Evolutionary conservation across 92 coral and sea anemone genomes (phyloP), one percentile per base, ranked within the genome.

Genomic region (Zoanthus sansibaricus): DNA sequence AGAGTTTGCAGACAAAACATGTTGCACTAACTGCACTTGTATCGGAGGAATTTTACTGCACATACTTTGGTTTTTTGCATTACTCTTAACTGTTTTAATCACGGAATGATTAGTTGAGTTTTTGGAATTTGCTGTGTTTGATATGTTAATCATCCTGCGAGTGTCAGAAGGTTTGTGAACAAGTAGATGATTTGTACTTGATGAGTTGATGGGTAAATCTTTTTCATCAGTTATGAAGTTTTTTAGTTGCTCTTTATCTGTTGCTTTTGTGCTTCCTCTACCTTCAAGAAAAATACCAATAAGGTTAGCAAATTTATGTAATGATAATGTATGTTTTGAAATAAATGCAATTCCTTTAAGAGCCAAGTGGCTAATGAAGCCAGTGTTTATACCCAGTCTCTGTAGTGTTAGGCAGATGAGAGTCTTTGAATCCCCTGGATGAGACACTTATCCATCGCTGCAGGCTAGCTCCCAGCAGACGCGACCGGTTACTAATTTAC

Each of bases 251-350:
- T 48, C 31, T 44, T 13, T 52, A 11, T 66, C 75, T 18, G 59
- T 20, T 70, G 64, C 18, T 45, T 80, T 80, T 80, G 61, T 44
- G 21, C 45, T 48, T 79, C 12, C 66, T 14, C 59, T 7, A 80
- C 56, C 61, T 64, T 64, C 17, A 45, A 18, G 5, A 9, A 13
- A 8, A 66, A 18, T 5, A 14, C 10, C 8, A 16, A 13, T 7
- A 62, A 17, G 25, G 69, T 62, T 1, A 15, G 9, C 8, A 16
- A 62, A 62, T 25, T 25, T 25, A 25, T 37, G 42, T 37, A 37
- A 62, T 62, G 69, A 62, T 1, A 11, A 49, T 49, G 55, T 49
- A 49, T 49, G 10, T 37, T 37, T 37, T 37, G 42, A 37, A 37
- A 37, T 4, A 37, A 4, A 37, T 25, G 25, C 25, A 25, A 25